Conservation (phyloP, 2,113 vertebrate species). For the Leptobrachium leishanense region DNA sequence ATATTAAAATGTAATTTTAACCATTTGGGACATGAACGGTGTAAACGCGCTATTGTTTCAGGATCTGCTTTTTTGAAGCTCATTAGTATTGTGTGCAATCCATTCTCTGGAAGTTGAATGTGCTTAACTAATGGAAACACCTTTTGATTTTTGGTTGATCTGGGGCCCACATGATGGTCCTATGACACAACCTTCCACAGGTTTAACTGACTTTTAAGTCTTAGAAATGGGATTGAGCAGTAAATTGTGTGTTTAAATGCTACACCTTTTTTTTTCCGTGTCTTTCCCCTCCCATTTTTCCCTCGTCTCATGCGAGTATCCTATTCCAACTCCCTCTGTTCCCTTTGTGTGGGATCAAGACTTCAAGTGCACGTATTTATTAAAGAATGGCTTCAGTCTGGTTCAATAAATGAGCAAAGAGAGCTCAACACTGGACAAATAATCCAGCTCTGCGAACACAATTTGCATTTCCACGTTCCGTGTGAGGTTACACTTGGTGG, state of each 20-base stretch:
- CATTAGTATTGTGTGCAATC: background rate
- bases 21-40: slow-evolving; percentile 4
- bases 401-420: slow-evolving; percentile 14
- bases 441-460: background rate
- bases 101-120: background rate
- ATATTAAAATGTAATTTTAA: background rate
- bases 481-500: slow-evolving; percentile 11
- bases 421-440: slow-evolving; percentile 1
- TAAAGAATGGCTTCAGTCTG: slow-evolving; percentile 42
- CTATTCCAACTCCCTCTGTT: background rate
- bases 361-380: slow-evolving; percentile 53
- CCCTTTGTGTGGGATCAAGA: slow-evolving; percentile 47
- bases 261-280: slow-evolving; percentile 22
- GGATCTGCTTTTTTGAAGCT: background rate
- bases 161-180: slow-evolving; percentile 27
- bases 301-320: slow-evolving; percentile 4
- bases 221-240: background rate
- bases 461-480: slow-evolving; percentile 22
- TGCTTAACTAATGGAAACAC: background rate
- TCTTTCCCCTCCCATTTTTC: slow-evolving; percentile 10
- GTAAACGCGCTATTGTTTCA: background rate
- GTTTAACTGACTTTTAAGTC: slow-evolving; percentile 7
- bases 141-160: background rate
- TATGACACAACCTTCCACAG: background rate
- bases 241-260: background rate